Evolutionary conservation across 2,113 vertebrate species (phyloP).

Genomic region (Cichladusa arquata): DNA sequence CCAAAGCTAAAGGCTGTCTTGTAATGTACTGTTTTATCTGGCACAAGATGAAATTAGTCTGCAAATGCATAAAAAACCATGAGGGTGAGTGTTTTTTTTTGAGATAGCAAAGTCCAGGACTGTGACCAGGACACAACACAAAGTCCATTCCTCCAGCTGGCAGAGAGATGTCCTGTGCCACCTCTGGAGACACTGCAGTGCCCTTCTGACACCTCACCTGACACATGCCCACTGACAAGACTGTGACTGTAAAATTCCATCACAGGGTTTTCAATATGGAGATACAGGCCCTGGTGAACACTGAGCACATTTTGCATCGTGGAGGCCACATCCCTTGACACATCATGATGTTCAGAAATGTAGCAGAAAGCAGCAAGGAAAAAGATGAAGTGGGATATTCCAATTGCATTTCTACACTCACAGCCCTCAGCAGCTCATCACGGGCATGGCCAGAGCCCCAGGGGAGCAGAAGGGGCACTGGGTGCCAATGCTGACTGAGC

Average conservation of each 20-base stretch:
- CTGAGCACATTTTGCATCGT: fast-evolving
- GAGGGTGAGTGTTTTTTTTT: neutral
- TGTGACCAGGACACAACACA: neutral
- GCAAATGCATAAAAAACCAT: neutral
- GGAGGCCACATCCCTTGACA: neutral
- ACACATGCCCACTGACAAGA: fast-evolving
- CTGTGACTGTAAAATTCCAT: fast-evolving
- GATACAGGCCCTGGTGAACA: neutral
- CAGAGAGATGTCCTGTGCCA: neutral
- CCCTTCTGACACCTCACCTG: neutral
- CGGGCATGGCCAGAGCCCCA: fast-evolving
- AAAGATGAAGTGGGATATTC: neutral
- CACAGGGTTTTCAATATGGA: fast-evolving
- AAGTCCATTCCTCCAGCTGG: neutral
- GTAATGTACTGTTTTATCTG: neutral
- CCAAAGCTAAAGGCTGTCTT: neutral
- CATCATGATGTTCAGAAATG: fast-evolving
- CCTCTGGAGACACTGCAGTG: fast-evolving
- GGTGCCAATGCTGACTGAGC: neutral
- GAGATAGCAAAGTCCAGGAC: neutral
- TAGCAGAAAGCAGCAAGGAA: neutral
- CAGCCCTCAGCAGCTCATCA: fast-evolving
- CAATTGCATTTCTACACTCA: fast-evolving
- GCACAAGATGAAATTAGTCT: fast-evolving
- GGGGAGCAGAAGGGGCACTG: fast-evolving